phyloP scores from a whole-genome alignment of 2,113 vertebrate genomes.

The Sclerurus mexicanus region DNA sequence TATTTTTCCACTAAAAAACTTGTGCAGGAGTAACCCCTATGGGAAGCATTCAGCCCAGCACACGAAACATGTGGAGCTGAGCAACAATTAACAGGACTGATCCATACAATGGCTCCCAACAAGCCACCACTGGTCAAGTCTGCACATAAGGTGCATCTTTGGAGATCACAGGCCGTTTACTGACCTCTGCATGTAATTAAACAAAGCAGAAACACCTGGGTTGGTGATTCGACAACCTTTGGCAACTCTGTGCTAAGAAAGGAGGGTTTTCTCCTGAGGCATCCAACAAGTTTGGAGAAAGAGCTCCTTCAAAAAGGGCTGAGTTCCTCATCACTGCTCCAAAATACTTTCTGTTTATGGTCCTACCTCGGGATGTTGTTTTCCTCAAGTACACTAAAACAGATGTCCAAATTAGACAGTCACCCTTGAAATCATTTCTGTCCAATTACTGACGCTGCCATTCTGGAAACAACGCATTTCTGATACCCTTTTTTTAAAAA shows the following conservation, averaged over 20 bases:
- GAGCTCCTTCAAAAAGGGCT: not conserved
- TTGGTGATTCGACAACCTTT: not conserved
- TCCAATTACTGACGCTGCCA: not conserved
- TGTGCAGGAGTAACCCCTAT: not conserved
- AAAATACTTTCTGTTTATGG: not conserved
- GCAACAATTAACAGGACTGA: not conserved
- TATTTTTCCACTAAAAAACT: not conserved
- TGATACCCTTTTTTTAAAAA: not conserved
- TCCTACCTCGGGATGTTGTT: not conserved
- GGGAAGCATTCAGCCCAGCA: not conserved
- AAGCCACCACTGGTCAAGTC: not conserved
- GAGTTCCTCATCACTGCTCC: not conserved
- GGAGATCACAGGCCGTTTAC: not conserved
- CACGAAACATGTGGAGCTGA: not conserved
- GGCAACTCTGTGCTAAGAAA: not conserved
- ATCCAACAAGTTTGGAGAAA: not conserved
- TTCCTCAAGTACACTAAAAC: accelerated
- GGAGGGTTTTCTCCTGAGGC: not conserved
- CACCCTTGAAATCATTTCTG: not conserved
- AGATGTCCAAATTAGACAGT: not conserved
- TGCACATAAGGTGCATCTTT: not conserved
- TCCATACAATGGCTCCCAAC: accelerated
- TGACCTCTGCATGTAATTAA: not conserved
- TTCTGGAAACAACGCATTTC: not conserved
- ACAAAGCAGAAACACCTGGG: not conserved